Evolutionary conservation across 2,888 invertebrate species (phyloP).

Genomic region (Apamea epomidion): DNA sequence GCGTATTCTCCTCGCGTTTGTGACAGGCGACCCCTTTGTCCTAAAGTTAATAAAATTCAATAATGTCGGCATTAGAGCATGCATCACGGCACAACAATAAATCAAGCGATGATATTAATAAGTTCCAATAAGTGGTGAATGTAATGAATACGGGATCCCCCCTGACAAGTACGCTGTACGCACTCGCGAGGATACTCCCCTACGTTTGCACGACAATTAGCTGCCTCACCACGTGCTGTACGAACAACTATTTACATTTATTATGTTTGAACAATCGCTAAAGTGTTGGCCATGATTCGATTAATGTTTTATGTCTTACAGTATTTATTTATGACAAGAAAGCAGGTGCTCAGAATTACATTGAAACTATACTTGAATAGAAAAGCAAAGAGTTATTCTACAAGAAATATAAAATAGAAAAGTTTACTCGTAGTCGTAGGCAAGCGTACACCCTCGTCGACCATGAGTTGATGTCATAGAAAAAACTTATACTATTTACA

Average conservation of each 20-base stretch:
- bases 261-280: constrained; percentile 35
- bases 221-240: constrained; percentile 51
- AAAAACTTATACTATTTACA: constrained; percentile 7
- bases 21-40: constrained; percentile 42
- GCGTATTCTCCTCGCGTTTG: neutral
- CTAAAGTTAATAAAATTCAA: constrained; percentile 63
- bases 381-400: neutral
- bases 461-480: neutral
- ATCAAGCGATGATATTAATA: constrained; percentile 65
- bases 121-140: constrained; percentile 64
- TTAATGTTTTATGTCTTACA: constrained; percentile 6
- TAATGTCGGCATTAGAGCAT: constrained; percentile 55
- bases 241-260: constrained; percentile 41
- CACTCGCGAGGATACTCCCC: constrained; percentile 38
- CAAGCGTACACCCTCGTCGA: neutral
- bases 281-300: constrained; percentile 24
- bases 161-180: neutral
- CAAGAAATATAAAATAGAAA: neutral
- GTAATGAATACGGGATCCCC: constrained; percentile 51
- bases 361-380: neutral
- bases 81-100: constrained; percentile 60
- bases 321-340: constrained; percentile 4
- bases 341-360: neutral
- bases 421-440: neutral
- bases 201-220: constrained; percentile 59